Evolutionary conservation across 2,888 invertebrate species (phyloP).

Genomic region (Orthosia cruda): DNA sequence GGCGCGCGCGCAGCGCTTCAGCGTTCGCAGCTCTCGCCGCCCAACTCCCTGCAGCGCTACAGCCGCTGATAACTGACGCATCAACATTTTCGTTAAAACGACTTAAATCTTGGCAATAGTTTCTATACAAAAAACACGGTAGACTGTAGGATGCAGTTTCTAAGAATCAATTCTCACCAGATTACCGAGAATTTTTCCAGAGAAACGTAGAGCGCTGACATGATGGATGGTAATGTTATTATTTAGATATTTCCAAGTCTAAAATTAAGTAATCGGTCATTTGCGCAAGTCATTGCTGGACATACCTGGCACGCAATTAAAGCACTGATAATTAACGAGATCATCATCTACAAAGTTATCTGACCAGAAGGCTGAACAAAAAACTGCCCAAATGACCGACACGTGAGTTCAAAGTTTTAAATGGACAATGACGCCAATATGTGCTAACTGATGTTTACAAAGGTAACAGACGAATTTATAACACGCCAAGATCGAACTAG

Average conservation of each 20-base stretch:
- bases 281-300: conserved; percentile 21
- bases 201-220: conserved; percentile 63
- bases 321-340: conserved; percentile 8
- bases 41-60: conserved; percentile 60
- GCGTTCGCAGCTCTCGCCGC: conserved; percentile 60
- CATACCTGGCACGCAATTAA: conserved; percentile 21
- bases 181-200: conserved; percentile 62
- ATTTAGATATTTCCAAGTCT: conserved; percentile 48
- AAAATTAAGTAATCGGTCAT: conserved; percentile 39
- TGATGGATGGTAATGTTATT: conserved; percentile 55
- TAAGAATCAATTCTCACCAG: conserved; percentile 71
- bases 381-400: conserved; percentile 27
- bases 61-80: conserved; percentile 70
- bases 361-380: conserved; percentile 41
- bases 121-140: conserved; percentile 71
- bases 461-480: conserved; percentile 44
- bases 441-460: conserved; percentile 45
- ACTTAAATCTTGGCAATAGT: conserved; percentile 81
- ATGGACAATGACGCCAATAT: conserved; percentile 59
- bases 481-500: conserved; percentile 24
- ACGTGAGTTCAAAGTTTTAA: conserved; percentile 51
- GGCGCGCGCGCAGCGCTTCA: conserved; percentile 57
- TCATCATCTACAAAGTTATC: conserved; percentile 24
- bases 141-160: conserved; percentile 76
- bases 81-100: conserved; percentile 73